phyloP scores from a whole-genome alignment of 2,888 invertebrate genomes.

The Adela reaumurella region DNA sequence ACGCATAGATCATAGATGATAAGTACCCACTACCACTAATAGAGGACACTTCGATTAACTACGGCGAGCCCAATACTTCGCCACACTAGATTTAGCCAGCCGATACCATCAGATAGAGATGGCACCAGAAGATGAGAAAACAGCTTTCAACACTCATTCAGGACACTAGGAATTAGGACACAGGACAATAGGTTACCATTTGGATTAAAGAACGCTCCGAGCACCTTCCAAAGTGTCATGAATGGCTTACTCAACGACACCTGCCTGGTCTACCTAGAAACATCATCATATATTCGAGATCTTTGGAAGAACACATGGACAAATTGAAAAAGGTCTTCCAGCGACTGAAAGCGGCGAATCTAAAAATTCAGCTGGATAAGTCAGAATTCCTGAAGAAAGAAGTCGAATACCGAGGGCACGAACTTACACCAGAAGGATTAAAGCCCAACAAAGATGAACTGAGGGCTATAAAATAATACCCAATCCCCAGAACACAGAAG shows the following conservation, averaged over 20 bases:
- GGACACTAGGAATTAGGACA: conserved; percentile 21
- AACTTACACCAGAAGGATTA: conserved; percentile 13
- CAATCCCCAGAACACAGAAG: conserved; percentile 11
- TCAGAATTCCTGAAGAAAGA: conserved; percentile 14
- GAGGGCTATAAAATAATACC: conserved; percentile 11
- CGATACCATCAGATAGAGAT: conserved; percentile 18
- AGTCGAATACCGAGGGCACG: conserved; percentile 17
- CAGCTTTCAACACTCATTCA: conserved; percentile 17
- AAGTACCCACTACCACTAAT: conserved; percentile 16
- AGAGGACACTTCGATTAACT: conserved; percentile 14
- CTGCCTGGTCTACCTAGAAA: conserved; percentile 19
- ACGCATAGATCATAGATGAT: conserved; percentile 15
- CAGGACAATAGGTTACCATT: conserved; percentile 18
- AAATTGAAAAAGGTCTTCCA: conserved; percentile 11
- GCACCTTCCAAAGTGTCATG: conserved; percentile 22
- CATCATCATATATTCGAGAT: conserved; percentile 15
- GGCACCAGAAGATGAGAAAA: conserved; percentile 15
- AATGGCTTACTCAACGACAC: conserved; percentile 13
- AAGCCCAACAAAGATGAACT: conserved; percentile 17
- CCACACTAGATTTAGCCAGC: conserved; percentile 14
- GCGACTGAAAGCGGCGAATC: conserved; percentile 9
- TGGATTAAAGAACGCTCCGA: conserved; percentile 19
- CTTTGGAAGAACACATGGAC: conserved; percentile 12
- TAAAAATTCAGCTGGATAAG: conserved; percentile 15
- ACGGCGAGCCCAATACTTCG: conserved; percentile 13